Base-by-base conservation (phyloP, 2,888 invertebrate genomes). In the Trachelus troglodyta region DNA sequence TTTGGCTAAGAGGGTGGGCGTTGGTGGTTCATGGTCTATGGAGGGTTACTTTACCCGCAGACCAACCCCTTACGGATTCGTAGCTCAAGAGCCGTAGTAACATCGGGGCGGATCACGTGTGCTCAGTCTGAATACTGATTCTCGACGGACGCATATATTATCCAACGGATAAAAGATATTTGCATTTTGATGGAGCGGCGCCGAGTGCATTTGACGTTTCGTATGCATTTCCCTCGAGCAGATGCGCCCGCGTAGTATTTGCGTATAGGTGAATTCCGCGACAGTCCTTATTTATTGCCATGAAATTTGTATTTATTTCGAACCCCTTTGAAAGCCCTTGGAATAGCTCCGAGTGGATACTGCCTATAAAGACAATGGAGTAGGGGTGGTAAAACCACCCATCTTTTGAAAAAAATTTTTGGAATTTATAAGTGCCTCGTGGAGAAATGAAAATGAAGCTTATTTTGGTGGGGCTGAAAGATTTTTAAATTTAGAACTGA, bases 181-280 rank as follows among this genome's bases (percentile, higher is more conserved):
- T 89, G 89, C 89, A 89, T 89, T 89, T 89, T 89, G 89, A 89
- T 89, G 88, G 89, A 89, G 89, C 86, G 40, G 86, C 84, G 83
- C 85, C 81, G 87, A 89, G 88, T 89, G 89, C 89, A 89, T 89
- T 89, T 89, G 89, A 89, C 89, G 86, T 89, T 89, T 88, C 87
- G 84, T 86, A 86, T 89, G 89, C 89, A 88, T 87, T 88, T 84
- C 83, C 84, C 78, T 78, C 81, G 80, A 79, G 81, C 77, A 79
- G 77, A 77, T 76, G 73, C 77, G 74, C 79, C 31, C 69, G 77
- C 80, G 75, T 79, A 33, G 69, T 30, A 30, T 69, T 34, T 35
- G 68, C 68, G 31, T 77, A 68, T 69, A 35, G 12, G 71, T 12
- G 31, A 12, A 33, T 11, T 71, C 12, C 31, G 2, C 71, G 71